A percentile compares a stretch with the other conserved stretches of the same genome.
phyloP scores from a whole-genome alignment of 2,113 vertebrate genomes.

The Neomonachus schauinslandi region DNA sequence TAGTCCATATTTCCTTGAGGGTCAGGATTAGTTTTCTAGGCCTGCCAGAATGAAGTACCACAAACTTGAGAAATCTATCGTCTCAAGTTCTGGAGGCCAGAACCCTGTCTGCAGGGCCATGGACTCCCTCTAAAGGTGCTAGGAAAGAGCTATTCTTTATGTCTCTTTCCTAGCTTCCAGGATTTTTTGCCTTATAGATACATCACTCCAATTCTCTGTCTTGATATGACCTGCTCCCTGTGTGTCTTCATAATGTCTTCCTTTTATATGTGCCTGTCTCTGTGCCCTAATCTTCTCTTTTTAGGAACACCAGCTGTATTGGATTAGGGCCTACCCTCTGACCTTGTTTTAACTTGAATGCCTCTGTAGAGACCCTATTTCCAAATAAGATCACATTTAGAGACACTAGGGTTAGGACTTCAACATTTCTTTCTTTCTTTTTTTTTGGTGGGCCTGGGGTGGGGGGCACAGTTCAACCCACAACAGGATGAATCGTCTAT shows the following conservation, averaged over 20 bases:
- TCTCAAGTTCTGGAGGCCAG: background rate
- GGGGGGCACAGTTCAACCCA: background rate
- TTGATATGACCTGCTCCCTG: background rate
- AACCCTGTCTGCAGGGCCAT: rapidly evolving
- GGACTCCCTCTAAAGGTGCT: background rate
- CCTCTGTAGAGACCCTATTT: background rate
- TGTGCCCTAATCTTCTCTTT: background rate
- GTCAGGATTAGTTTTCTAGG: background rate
- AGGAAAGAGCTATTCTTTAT: background rate
- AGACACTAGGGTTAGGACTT: background rate
- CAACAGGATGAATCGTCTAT: background rate
- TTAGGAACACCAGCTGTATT: background rate
- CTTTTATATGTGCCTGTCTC: background rate
- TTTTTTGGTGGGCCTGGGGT: rapidly evolving
- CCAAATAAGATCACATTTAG: background rate
- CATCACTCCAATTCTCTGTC: background rate
- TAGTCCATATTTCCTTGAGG: background rate
- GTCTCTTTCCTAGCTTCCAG: background rate
- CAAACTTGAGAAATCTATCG: background rate
- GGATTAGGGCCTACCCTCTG: background rate
- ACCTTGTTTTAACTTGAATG: slow-evolving; percentile 17
- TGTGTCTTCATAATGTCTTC: background rate
- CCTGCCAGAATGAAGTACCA: background rate
- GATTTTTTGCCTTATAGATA: background rate
- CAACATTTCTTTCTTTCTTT: background rate